Percentiles rank a stretch among this genome's conserved stretches.
Evolutionary conservation across 1,140 invertebrate genomes (phyloP).

Genomic region (roundworm (Caenorhabditis elegans)): WBcel235 BX284605.5:8186001-8186500

Average conservation of each 20-base stretch:
- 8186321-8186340: slow-evolving; percentile 29
- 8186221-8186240: not conserved
- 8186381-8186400: slow-evolving; percentile 35
- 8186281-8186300: not conserved
- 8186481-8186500: slow-evolving; percentile 5
- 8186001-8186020: no score
- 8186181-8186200: no score
- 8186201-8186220: not conserved
- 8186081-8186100: not conserved
- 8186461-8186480: slow-evolving; percentile 35
- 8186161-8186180: no score
- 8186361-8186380: slow-evolving; percentile 18
- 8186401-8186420: not conserved
- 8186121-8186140: not conserved
- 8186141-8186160: no score
- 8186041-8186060: not conserved
- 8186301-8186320: slow-evolving; percentile 19
- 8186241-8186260: not conserved
- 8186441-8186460: slow-evolving; percentile 43
- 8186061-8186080: not conserved
- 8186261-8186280: not conserved
- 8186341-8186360: not conserved
- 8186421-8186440: slow-evolving; percentile 34
- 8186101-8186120: not conserved
- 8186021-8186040: not conserved